Evolutionary conservation across 2,888 invertebrate genomes (phyloP).

Genomic region (Trichopoda pennipes): DNA sequence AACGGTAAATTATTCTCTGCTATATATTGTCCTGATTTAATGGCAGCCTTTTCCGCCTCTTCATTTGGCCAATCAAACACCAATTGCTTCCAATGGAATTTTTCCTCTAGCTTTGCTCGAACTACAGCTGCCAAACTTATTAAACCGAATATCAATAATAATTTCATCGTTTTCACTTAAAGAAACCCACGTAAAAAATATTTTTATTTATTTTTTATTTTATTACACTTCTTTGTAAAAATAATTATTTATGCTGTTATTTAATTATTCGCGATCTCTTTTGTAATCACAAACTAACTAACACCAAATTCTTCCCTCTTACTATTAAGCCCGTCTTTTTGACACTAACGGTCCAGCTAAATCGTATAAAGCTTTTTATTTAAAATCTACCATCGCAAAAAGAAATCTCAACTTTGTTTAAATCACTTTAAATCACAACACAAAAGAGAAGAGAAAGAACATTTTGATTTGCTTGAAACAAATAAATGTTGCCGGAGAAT

Average conservation of each 20-base stretch:
- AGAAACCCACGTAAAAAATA: background rate
- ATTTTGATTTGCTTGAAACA: background rate
- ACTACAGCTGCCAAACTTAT: conserved; percentile 24
- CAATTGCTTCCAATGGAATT: conserved; percentile 87
- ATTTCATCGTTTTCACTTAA: conserved; percentile 49
- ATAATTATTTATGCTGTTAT: background rate
- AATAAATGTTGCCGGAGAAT: background rate
- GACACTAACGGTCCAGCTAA: conserved; percentile 38
- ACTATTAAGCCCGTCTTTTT: conserved; percentile 32
- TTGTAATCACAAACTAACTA: background rate
- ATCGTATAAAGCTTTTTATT: conserved; percentile 55
- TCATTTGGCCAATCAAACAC: conserved; percentile 86
- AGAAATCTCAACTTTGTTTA: conserved; percentile 41
- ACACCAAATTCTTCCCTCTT: conserved; percentile 7
- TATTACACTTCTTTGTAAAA: conserved; percentile 28
- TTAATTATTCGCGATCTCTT: conserved; percentile 1
- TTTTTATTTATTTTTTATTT: background rate
- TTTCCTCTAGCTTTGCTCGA: conserved; percentile 83
- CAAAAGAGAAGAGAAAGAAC: background rate
- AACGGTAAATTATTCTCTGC: conserved; percentile 86
- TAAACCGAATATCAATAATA: conserved; percentile 23
- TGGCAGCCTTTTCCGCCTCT: conserved; percentile 83
- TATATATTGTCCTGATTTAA: conserved; percentile 84
- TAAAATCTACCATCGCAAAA: conserved; percentile 31
- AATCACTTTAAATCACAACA: conserved; percentile 1